Evolutionary conservation across 1,140 invertebrate genomes (phyloP), one percentile per base, ranked within the genome.

Genomic region (Teleogryllus occipitalis): DNA sequence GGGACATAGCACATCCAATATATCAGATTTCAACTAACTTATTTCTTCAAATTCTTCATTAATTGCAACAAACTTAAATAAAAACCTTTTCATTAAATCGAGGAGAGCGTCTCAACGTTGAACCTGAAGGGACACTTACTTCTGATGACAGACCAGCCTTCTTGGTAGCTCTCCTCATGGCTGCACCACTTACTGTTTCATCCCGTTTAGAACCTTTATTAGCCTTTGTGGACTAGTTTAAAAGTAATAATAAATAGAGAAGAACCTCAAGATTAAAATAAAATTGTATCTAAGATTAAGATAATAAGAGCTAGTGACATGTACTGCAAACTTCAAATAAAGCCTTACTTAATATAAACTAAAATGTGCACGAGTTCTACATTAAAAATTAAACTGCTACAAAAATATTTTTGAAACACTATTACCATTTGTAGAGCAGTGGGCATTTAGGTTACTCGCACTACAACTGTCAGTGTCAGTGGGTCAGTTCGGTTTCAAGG

Each of bases 71-170:
- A 39, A 65, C 18, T 14, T 65, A 65, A 14, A 65, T 65, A 65
- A 65, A 65, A 48, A 77, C 76, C 76, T 77, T 77, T 77, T 77
- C 76, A 49, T 77, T 77, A 46, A 77, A 47, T 21, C 76, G 47
- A 21, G 76, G 76, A n/a, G 76, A 77, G 21, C 76, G 76, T 12
- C 76, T 77, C 76, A 77, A 21, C 21, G 47, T 47, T 48, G 76
- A 48, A 21, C 47, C 76, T 65, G 54, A 65, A 65, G 54, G 54
- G 54, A 65, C 54, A 65, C 54, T 65, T 65, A 65, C 54, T 14
- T 65, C 54, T 14, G 54, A 65, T 65, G 54, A 65, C 10, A 65
- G 54, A 65, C 54, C 54, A 65, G 54, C 10, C 18, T 65, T 65
- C 54, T 65, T 65, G 54, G 10, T 65, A 18, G 54, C 7, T 65